Conservation (phyloP, 2,888 invertebrate genomes). For the Creontiades dilutus region DNA sequence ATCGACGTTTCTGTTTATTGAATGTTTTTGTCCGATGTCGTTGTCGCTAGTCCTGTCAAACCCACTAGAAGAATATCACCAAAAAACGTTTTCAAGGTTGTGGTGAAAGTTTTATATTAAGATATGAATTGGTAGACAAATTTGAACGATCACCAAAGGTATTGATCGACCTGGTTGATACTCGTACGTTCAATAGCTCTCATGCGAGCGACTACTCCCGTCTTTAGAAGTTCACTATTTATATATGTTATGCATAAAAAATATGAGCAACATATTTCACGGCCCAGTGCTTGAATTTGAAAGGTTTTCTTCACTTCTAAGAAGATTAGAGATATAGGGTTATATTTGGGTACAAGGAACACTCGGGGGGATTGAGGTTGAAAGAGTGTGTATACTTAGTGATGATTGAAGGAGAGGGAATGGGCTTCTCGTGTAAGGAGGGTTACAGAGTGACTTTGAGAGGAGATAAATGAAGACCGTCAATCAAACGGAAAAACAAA, state of each 20-base stretch:
- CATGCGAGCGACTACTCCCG: no score
- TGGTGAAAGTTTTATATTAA: no score
- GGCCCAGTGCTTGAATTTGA: neutral
- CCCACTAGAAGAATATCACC: no score
- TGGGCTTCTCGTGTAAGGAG: conserved; percentile 65
- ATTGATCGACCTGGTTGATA: no score
- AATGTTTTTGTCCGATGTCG: no score
- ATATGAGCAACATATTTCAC: neutral
- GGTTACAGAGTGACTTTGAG: conserved; percentile 54
- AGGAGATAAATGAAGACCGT: conserved; percentile 70
- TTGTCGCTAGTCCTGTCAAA: no score
- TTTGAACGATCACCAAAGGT: no score
- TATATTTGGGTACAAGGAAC: conserved; percentile 41
- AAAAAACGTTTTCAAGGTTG: no score
- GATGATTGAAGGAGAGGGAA: conserved; percentile 68
- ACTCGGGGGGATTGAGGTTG: conserved; percentile 31
- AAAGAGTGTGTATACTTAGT: conserved; percentile 57
- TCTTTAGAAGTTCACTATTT: no score
- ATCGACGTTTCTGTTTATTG: no score
- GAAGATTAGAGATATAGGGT: conserved; percentile 27
- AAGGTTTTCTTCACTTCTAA: neutral
- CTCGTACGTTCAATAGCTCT: no score
- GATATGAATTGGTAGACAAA: no score
- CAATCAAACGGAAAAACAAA: conserved; percentile 71
- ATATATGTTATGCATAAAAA: neutral